Conservation (phyloP, 2,113 vertebrate species). For the Kryptolebias marmoratus region DNA sequence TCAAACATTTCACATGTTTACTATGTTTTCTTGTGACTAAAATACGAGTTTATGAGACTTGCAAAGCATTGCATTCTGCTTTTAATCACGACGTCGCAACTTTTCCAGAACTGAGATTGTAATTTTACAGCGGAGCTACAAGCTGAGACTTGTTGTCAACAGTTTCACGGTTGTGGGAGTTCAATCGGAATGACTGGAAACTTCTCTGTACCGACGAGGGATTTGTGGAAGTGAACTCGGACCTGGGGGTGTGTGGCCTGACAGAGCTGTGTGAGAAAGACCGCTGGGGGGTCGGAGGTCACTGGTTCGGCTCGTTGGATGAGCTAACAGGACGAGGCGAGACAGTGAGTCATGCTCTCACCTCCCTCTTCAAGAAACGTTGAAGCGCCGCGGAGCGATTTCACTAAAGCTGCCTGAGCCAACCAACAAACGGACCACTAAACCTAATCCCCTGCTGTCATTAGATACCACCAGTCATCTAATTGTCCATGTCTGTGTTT, state of each 20-base stretch:
- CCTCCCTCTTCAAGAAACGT: constrained; percentile 4
- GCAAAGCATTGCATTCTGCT: too few relatives aligned
- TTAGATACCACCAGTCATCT: too few relatives aligned
- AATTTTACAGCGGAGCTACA: too few relatives aligned
- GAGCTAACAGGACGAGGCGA: constrained; percentile 30
- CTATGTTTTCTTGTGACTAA: too few relatives aligned
- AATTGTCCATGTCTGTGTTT: too few relatives aligned
- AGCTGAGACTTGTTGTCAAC: too few relatives aligned
- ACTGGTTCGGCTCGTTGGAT: constrained; percentile 12
- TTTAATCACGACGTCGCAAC: too few relatives aligned
- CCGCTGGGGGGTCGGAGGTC: constrained; percentile 30
- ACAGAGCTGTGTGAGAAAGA: background rate
- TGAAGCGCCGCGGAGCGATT: background rate
- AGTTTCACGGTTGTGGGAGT: too few relatives aligned
- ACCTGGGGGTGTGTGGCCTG: background rate
- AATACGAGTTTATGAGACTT: too few relatives aligned
- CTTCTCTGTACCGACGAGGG: background rate
- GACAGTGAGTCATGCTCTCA: constrained; percentile 37
- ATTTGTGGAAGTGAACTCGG: background rate
- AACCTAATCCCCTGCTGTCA: background rate
- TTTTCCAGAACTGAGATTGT: too few relatives aligned
- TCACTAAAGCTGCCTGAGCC: constrained; percentile 1
- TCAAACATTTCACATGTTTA: too few relatives aligned
- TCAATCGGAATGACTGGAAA: background rate
- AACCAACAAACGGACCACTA: background rate